Conservation (phyloP, 1,140 invertebrate species). For the Pentalonia nigronervosa region DNA sequence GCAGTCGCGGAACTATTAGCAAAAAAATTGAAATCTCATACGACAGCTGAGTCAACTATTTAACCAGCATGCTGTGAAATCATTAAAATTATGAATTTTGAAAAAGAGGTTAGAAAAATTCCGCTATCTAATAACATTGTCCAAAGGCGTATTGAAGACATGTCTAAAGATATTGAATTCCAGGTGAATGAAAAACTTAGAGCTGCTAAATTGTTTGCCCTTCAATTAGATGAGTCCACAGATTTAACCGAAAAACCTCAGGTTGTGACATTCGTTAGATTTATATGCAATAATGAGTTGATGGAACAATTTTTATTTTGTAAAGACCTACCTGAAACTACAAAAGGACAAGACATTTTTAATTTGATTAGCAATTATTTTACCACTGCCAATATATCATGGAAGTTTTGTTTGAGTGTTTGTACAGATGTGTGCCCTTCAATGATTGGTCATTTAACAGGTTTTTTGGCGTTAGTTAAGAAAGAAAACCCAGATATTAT, state of each 20-base stretch:
- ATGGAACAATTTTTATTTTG: slow-evolving; percentile 25
- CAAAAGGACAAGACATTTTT: slow-evolving; percentile 15
- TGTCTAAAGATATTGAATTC: no score
- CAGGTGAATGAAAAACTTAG: no score
- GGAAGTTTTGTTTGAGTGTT: no score
- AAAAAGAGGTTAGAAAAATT: slow-evolving; percentile 61
- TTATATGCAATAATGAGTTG: background rate
- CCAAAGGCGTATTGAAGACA: slow-evolving; percentile 61
- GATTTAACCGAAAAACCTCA: slow-evolving; percentile 7
- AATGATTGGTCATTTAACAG: no score
- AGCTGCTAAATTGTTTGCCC: background rate
- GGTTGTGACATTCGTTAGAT: background rate
- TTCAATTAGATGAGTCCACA: slow-evolving; percentile 38
- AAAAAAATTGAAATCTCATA: slow-evolving; percentile 62
- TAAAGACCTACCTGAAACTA: slow-evolving; percentile 18
- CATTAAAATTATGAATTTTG: slow-evolving; percentile 62
- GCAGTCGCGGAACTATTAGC: slow-evolving; percentile 22
- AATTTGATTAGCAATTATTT: slow-evolving; percentile 24
- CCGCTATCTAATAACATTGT: slow-evolving; percentile 62
- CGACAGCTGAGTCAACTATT: slow-evolving; percentile 63
- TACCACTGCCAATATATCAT: slow-evolving; percentile 16
- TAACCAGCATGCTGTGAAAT: slow-evolving; percentile 63
- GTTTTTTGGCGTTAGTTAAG: no score
- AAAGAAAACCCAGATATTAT: no score
- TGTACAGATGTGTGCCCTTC: no score